Percentiles rank a stretch among this genome's conserved stretches.
phyloP scores from a whole-genome alignment of 2,888 invertebrate species.

The Nomada ferruginata region DNA sequence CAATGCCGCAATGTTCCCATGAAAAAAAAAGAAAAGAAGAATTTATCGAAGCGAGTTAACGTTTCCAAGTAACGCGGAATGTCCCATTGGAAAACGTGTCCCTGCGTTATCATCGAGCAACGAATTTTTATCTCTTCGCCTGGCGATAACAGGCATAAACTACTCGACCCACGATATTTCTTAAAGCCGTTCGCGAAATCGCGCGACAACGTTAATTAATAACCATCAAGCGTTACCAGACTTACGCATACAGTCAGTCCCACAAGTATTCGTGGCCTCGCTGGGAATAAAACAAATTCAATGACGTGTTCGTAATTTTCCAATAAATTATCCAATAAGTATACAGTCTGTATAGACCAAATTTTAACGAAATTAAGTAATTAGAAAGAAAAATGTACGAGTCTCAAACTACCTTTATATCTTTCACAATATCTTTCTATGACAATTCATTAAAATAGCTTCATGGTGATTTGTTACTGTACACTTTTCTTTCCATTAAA shows the following conservation, averaged over 20 bases:
- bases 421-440: no score
- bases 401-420: no score
- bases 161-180: background rate
- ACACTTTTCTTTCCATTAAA: no score
- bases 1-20: background rate
- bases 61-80: constrained; percentile 25
- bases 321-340: no score
- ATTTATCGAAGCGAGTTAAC: constrained; percentile 39
- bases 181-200: background rate
- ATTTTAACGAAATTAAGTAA: no score
- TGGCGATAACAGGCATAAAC: constrained; percentile 31
- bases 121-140: constrained; percentile 41
- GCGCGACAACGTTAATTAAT: constrained; percentile 23
- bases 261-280: no score
- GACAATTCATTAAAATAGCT: no score
- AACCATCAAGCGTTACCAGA: constrained; percentile 9
- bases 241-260: background rate
- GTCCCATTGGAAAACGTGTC: constrained; percentile 29
- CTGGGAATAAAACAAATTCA: no score
- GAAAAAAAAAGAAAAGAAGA: background rate
- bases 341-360: no score
- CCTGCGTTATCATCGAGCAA: constrained; percentile 18
- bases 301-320: no score
- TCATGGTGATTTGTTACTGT: no score
- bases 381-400: no score